Evolutionary conservation across 1,140 invertebrate genomes (phyloP).

Genomic region (Ceratina calcarata): DNA sequence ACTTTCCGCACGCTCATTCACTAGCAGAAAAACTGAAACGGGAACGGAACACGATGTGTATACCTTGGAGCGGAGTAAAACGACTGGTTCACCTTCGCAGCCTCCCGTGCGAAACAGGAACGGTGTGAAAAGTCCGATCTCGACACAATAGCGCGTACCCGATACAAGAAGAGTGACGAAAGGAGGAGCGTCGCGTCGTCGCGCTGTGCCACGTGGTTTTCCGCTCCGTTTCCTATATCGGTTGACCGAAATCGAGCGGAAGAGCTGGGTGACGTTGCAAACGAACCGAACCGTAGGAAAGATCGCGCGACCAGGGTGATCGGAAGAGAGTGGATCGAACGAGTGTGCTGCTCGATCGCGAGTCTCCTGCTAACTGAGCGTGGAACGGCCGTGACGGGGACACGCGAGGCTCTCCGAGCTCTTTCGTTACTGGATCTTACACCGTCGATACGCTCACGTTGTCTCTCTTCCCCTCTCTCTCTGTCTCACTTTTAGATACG

Average conservation of each 20-base stretch:
- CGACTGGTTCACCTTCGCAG: too few relatives aligned
- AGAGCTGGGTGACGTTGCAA: neutral
- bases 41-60: too few relatives aligned
- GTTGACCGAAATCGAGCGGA: neutral
- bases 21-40: too few relatives aligned
- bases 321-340: conserved; percentile 23
- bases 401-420: conserved; percentile 55
- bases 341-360: conserved; percentile 73
- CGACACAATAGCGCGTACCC: neutral
- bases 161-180: neutral
- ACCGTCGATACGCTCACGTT: conserved; percentile 41
- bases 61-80: too few relatives aligned
- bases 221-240: conserved; percentile 1
- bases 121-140: too few relatives aligned
- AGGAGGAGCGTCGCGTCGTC: neutral
- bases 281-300: neutral
- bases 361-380: conserved; percentile 77
- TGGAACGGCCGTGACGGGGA: conserved; percentile 56
- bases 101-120: too few relatives aligned
- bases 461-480: conserved; percentile 11
- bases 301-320: too few relatives aligned
- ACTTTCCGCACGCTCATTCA: too few relatives aligned
- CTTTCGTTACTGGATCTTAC: conserved; percentile 67
- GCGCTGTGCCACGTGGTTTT: conserved; percentile 23
- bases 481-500: neutral